Conservation (phyloP, 2,888 invertebrate species). For the Orchestes rusci region DNA sequence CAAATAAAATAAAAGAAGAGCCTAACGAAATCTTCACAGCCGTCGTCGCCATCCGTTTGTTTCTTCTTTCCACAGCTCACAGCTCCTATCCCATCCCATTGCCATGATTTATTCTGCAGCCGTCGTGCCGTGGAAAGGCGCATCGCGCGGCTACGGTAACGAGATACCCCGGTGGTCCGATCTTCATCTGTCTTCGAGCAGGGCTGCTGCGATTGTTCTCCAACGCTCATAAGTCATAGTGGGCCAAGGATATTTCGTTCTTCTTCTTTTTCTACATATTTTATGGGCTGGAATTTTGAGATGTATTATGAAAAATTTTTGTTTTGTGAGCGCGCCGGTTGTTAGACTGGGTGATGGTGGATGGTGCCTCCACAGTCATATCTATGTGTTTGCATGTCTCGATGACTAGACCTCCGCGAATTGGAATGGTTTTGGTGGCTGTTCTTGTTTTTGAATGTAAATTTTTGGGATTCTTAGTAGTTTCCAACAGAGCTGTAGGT, state of each 20-base stretch:
- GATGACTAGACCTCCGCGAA: too few relatives aligned
- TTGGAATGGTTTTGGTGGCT: too few relatives aligned
- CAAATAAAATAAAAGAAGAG: conserved; percentile 6
- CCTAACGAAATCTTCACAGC: conserved; percentile 11
- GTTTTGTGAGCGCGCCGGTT: background rate
- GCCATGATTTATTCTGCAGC: conserved; percentile 24
- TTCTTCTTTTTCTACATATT: conserved; percentile 15
- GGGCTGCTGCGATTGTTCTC: conserved; percentile 24
- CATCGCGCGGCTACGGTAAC: conserved; percentile 36
- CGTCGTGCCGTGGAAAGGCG: conserved; percentile 21
- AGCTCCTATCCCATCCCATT: too few relatives aligned
- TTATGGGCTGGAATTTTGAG: conserved; percentile 13
- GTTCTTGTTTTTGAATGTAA: too few relatives aligned
- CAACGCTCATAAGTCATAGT: conserved; percentile 25
- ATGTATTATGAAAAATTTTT: conserved; percentile 13
- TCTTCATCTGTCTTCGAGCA: conserved; percentile 38
- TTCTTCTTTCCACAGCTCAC: conserved; percentile 18
- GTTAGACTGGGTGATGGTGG: too few relatives aligned
- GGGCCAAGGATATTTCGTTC: conserved; percentile 23
- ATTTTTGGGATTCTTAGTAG: too few relatives aligned
- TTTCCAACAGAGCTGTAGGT: too few relatives aligned
- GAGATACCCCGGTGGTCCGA: conserved; percentile 43
- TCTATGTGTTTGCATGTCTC: too few relatives aligned
- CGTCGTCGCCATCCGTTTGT: too few relatives aligned
- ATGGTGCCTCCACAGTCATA: conserved; percentile 3